Evolutionary conservation across 1,140 invertebrate genomes (phyloP).

Genomic region (Lineus longissimus): DNA sequence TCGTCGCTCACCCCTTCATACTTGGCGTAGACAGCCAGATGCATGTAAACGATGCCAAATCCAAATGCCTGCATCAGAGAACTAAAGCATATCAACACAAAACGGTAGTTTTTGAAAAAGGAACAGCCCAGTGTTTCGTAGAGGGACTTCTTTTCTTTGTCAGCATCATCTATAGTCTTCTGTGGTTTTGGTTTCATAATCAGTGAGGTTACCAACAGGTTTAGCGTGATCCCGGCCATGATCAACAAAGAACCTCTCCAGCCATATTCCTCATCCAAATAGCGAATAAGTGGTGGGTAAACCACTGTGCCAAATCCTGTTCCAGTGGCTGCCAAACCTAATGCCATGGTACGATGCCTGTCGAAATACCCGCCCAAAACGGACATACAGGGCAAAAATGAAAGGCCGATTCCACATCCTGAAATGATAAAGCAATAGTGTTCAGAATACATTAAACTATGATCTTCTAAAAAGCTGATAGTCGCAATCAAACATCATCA

Average conservation of each 20-base stretch:
- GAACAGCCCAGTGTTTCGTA: not conserved
- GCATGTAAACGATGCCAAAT: conserved; percentile 18
- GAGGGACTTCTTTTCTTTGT: conserved; percentile 4
- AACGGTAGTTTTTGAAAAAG: conserved; percentile 2
- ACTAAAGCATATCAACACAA: conserved; percentile 13
- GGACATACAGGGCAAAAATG: not conserved
- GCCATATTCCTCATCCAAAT: conserved; percentile 63
- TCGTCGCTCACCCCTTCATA: conserved; percentile 6
- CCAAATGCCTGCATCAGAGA: conserved; percentile 19
- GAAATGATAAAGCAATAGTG: not conserved
- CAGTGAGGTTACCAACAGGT: conserved; percentile 24
- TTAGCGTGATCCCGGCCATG: conserved; percentile 81
- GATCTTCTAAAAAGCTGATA: too few species aligned
- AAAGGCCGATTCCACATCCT: not conserved
- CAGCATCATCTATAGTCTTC: conserved; percentile 7
- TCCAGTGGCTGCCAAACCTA: conserved; percentile 86
- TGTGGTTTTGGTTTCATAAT: not conserved
- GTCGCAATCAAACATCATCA: too few species aligned
- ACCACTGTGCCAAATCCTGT: conserved; percentile 82
- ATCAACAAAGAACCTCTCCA: conserved; percentile 79
- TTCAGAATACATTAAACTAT: too few species aligned
- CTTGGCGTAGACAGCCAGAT: conserved; percentile 18
- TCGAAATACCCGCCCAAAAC: conserved; percentile 84
- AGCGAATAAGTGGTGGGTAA: conserved; percentile 62
- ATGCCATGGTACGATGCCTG: conserved; percentile 80